Base-by-base conservation (phyloP, 2,113 vertebrate genomes). In the Mormyrus iriodes region DNA sequence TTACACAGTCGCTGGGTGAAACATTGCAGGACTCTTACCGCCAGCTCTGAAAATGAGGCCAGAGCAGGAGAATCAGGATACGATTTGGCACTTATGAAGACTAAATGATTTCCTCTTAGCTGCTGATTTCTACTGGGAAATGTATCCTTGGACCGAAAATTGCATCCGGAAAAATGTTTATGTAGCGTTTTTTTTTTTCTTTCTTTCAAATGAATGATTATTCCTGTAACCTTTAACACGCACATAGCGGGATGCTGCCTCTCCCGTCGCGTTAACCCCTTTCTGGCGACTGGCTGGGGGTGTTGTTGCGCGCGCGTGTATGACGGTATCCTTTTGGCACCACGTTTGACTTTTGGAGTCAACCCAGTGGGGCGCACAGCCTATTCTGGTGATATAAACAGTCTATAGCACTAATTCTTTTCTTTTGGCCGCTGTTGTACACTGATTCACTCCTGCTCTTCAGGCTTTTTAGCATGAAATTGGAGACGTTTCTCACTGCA, bases 131-230 rank as follows among this genome's bases (percentile, higher is more conserved):
- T 98, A 98, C 97, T 99, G 97, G 98, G 98, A 98, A 98, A 98
- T 98, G 97, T 97, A 98, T 98, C 97, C 96, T 97, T 97, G 97
- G 97, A 97, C 97, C 96, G 97, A 97, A 99, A 99, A 99, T 99
- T 98, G 96, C 98, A 98, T 99, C 98, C 97, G 97, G 98, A 96
- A 98, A 98, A 98, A 98, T 99, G 98, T 99, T 99, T 99, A 98
- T 98, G 96, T 97, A 98, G 97, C 96, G 97, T 96, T 97, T 93
- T 90, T 69, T 69, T 65, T 65, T 69, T 31, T 48, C 46, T 0
- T 69, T 27, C 61, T 69, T 96, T 95, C 96, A 97, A 98, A 97
- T 97, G 97, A 98, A 97, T 97, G 97, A 99, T 97, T 98, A 97
- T 99, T 98, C 97, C 93, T 97, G 96, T 98, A 97, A 97, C 97